A percentile compares a stretch with the other conserved stretches of the same genome.
These are phyloP conservation scores for Orchesellides sinensis DNA, from an alignment of 2,888 invertebrate genomes.

Conservation along the genomic window DNA sequence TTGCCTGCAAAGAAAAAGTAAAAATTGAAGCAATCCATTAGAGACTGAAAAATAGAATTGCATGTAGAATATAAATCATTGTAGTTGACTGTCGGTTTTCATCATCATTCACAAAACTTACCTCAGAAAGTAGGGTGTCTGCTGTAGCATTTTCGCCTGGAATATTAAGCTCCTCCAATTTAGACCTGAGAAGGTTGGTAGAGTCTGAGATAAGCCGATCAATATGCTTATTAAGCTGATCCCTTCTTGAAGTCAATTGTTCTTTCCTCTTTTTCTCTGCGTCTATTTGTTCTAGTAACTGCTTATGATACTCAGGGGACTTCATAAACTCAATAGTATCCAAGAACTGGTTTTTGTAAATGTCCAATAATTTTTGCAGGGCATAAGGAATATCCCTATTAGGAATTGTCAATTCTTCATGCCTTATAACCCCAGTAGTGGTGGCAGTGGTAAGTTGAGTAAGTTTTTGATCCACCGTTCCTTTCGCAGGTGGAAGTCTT, in stretches of 20 bases:
- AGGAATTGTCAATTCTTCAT: slow-evolving; percentile 90
- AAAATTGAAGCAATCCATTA: slow-evolving; percentile 14
- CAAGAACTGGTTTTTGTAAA: slow-evolving; percentile 91
- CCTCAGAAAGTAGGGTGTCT: slow-evolving; percentile 73
- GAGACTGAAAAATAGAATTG: neutral
- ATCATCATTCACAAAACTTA: slow-evolving; percentile 20
- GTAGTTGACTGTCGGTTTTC: neutral
- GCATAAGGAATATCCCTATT: slow-evolving; percentile 90
- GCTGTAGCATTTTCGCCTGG: slow-evolving; percentile 73
- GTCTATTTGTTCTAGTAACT: slow-evolving; percentile 86
- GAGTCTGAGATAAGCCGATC: slow-evolving; percentile 94
- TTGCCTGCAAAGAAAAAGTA: slow-evolving; percentile 65
- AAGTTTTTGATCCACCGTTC: slow-evolving; percentile 93
- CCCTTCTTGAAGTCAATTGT: slow-evolving; percentile 75
- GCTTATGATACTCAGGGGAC: slow-evolving; percentile 84
- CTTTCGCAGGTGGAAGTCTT: slow-evolving; percentile 91
- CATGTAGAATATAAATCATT: neutral
- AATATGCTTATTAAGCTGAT: slow-evolving; percentile 95
- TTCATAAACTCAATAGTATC: slow-evolving; percentile 90
- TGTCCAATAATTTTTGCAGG: slow-evolving; percentile 90
- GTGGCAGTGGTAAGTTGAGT: slow-evolving; percentile 83
- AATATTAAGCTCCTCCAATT: slow-evolving; percentile 90
- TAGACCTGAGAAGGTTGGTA: slow-evolving; percentile 89
- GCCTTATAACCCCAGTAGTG: slow-evolving; percentile 79
- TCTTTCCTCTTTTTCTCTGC: slow-evolving; percentile 83